Evolutionary conservation across 2,113 vertebrate genomes (phyloP).

Genomic region (Trogon surrucura): DNA sequence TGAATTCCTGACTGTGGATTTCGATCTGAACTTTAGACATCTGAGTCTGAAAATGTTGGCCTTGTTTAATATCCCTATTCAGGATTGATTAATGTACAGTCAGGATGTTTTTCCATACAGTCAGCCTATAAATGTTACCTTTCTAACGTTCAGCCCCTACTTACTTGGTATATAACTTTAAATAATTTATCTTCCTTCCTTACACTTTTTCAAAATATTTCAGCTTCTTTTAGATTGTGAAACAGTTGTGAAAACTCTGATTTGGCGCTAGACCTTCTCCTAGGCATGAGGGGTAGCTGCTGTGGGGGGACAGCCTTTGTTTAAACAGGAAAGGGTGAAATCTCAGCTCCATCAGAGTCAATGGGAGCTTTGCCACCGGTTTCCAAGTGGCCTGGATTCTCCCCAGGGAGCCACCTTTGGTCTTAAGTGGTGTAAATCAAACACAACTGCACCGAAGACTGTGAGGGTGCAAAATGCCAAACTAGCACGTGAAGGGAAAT

Average conservation of each 20-base stretch:
- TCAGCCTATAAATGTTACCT: slow-evolving; percentile 18
- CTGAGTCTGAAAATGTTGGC: neutral
- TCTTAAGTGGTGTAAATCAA: neutral
- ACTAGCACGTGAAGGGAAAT: neutral
- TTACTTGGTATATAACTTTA: neutral
- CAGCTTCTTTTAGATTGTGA: neutral
- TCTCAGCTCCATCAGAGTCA: neutral
- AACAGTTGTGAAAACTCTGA: neutral
- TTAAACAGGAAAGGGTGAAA: slow-evolving; percentile 5
- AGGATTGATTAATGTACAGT: slow-evolving; percentile 45
- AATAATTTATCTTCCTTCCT: slow-evolving; percentile 28
- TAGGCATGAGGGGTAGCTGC: neutral
- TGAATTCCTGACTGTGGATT: neutral
- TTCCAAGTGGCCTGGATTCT: slow-evolving; percentile 4
- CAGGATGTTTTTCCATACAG: slow-evolving; percentile 54
- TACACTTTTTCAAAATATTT: slow-evolving; percentile 3
- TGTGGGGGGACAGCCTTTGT: neutral
- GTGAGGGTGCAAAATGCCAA: neutral
- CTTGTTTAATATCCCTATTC: slow-evolving; percentile 21
- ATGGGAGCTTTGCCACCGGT: neutral
- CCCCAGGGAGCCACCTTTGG: slow-evolving; percentile 9
- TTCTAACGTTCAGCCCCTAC: slow-evolving; percentile 41
- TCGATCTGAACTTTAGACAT: neutral
- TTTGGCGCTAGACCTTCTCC: neutral
- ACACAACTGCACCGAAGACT: neutral